Conservation (phyloP, 2,113 vertebrate species). For the Sinocyclocheilus rhinocerous region DNA sequence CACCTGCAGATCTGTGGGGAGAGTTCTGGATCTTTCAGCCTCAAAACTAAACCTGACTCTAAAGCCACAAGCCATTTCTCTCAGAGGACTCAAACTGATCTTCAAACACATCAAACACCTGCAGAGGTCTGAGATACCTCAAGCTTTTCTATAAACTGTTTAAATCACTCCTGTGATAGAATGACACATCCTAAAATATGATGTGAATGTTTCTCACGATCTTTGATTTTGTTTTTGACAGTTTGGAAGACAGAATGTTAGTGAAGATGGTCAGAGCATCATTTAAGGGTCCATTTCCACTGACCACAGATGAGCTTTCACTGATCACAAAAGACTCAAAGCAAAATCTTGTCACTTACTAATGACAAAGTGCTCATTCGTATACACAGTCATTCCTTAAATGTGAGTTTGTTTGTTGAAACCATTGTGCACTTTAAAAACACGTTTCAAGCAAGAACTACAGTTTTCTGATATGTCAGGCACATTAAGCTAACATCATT, state of each 20-base stretch:
- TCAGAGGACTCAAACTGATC: slow-evolving; percentile 42
- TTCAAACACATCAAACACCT: slow-evolving; percentile 32
- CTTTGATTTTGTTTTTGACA: background rate
- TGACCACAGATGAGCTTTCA: slow-evolving; percentile 34
- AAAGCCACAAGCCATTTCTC: slow-evolving; percentile 41
- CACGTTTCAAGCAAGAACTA: no score
- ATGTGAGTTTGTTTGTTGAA: no score
- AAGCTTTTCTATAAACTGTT: background rate
- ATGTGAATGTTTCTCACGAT: background rate
- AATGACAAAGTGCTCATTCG: background rate
- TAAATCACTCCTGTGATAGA: background rate
- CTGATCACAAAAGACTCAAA: background rate
- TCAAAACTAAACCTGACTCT: slow-evolving; percentile 51
- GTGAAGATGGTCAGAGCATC: slow-evolving; percentile 25
- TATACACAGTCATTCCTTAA: no score
- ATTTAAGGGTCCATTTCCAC: background rate
- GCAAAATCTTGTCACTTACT: background rate
- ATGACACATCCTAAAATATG: no score
- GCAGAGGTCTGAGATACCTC: slow-evolving; percentile 12
- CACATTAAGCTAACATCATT: no score
- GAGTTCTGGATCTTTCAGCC: slow-evolving; percentile 29
- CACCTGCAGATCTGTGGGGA: slow-evolving; percentile 47
- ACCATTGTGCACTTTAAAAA: no score
- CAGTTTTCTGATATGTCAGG: no score
- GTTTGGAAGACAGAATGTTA: slow-evolving; percentile 20